A percentile compares a stretch with the other conserved stretches of the same genome.
phyloP scores from a whole-genome alignment of 2,113 vertebrate species.

The Emydura subglobosa region DNA sequence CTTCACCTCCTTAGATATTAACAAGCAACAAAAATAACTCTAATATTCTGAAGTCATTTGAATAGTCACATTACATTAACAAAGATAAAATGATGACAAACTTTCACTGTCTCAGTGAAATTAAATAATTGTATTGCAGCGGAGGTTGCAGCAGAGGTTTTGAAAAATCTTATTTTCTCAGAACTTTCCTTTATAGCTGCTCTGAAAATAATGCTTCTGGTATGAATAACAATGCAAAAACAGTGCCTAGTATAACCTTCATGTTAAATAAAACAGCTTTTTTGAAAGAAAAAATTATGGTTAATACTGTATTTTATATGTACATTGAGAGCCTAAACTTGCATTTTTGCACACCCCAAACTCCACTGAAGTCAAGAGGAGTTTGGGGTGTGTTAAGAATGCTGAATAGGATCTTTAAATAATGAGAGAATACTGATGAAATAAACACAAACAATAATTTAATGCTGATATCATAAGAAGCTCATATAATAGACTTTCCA shows the following conservation, averaged over 20 bases:
- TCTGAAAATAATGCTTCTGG: background rate
- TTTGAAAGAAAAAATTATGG: background rate
- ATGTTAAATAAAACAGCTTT: background rate
- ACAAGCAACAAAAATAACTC: conserved; percentile 17
- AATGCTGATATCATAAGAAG: background rate
- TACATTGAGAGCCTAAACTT: background rate
- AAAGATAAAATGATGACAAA: background rate
- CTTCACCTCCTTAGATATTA: conserved; percentile 9
- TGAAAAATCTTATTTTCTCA: background rate
- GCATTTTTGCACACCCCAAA: background rate
- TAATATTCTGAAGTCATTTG: background rate
- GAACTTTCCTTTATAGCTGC: background rate
- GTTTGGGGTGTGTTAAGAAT: background rate
- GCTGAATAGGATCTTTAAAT: background rate
- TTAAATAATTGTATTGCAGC: background rate
- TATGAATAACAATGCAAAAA: background rate
- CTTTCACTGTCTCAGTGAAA: background rate
- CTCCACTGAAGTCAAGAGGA: background rate
- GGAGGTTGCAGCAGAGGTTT: background rate
- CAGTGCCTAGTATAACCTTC: background rate
- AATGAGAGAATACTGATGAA: background rate
- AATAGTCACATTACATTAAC: background rate
- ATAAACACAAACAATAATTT: background rate
- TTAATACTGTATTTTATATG: background rate
- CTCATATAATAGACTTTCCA: background rate